Evolutionary conservation across 1,140 invertebrate genomes (phyloP).

Genomic region (Procambarus virginalis): DNA sequence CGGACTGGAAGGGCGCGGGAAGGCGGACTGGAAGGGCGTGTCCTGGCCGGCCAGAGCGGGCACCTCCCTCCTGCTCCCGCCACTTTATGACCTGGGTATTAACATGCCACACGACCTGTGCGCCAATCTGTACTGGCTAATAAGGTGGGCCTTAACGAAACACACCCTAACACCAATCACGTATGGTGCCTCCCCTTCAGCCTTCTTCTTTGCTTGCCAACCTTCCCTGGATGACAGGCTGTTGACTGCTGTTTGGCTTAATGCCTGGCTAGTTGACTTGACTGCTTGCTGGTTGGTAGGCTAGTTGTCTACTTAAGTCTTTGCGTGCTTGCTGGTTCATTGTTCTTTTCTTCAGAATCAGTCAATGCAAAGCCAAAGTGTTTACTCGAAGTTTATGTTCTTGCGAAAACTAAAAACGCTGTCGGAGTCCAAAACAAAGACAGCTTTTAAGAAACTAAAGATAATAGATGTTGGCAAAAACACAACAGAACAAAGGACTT

Average conservation of each 20-base stretch:
- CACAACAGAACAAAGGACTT: too few relatives aligned
- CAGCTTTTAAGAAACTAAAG: too few relatives aligned
- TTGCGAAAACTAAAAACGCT: too few relatives aligned
- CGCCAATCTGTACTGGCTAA: conserved; percentile 35
- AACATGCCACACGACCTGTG: conserved; percentile 16
- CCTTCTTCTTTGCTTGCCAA: neutral
- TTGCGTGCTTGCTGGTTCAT: too few relatives aligned
- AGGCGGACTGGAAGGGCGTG: neutral
- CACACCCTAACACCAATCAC: conserved; percentile 39
- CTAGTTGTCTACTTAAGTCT: neutral
- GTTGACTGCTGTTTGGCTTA: neutral
- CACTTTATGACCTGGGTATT: conserved; percentile 28
- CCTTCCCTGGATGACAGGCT: too few relatives aligned
- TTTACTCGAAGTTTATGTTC: too few relatives aligned
- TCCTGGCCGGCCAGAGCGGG: neutral
- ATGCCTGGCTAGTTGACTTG: neutral
- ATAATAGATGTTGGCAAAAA: too few relatives aligned
- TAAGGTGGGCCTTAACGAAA: conserved; percentile 55
- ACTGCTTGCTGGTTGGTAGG: neutral
- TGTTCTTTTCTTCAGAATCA: too few relatives aligned
- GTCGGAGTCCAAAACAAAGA: too few relatives aligned
- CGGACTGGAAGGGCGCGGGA: neutral
- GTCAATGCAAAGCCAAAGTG: too few relatives aligned
- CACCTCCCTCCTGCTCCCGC: conserved; percentile 23
- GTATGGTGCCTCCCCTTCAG: neutral